Conservation (phyloP, 2,113 vertebrate genomes). For the Petrocephalus zakoni region DNA sequence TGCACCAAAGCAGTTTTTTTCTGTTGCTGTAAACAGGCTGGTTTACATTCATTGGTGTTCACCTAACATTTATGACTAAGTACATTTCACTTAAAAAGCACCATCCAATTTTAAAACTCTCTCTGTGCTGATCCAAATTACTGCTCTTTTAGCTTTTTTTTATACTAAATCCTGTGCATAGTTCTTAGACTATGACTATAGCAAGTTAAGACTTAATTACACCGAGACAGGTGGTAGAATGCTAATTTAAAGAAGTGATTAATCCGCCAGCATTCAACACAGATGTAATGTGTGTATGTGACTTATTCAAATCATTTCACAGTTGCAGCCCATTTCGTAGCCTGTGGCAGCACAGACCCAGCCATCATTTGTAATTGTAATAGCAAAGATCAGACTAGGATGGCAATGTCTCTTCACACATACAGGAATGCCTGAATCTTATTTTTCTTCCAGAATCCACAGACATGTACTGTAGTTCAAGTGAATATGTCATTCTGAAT, state of each 20-base stretch:
- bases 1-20: not conserved
- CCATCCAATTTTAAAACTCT: not conserved
- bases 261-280: not conserved
- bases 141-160: not conserved
- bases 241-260: not conserved
- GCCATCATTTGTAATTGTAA: not conserved
- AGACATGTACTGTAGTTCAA: not conserved
- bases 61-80: not conserved
- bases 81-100: not conserved
- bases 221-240: not conserved
- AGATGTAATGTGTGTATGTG: not conserved
- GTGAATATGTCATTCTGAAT: not conserved
- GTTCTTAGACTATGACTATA: not conserved
- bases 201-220: not conserved
- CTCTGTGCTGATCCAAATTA: not conserved
- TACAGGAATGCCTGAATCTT: not conserved
- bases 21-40: not conserved
- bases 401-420: not conserved
- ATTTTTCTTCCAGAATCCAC: not conserved
- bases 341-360: not conserved
- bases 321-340: not conserved
- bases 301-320: not conserved
- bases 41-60: not conserved
- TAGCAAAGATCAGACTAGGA: not conserved
- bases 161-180: not conserved